phyloP scores from a whole-genome alignment of 2,797 vertebrate species.

The Ciconia nigra region DNA sequence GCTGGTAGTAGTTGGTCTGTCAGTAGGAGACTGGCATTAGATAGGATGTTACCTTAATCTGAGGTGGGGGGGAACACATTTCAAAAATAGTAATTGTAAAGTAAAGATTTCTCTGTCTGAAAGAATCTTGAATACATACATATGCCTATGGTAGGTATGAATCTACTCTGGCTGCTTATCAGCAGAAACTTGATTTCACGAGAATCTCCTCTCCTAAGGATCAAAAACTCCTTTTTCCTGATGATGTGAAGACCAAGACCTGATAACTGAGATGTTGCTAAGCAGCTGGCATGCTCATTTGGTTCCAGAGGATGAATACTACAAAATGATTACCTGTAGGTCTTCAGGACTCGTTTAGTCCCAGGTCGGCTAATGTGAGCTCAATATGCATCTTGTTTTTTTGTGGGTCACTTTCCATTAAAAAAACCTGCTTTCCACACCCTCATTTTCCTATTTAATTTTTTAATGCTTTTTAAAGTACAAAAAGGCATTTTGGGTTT shows the following conservation, averaged over 20 bases:
- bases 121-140: neutral
- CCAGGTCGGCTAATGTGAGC: neutral
- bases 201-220: neutral
- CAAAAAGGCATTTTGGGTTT: neutral
- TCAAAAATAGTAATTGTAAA: neutral
- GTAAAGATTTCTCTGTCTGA: neutral
- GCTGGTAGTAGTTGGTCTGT: neutral
- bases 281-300: neutral
- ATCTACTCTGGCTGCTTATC: neutral
- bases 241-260: neutral
- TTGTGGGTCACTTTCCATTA: neutral
- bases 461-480: neutral
- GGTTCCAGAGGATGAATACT: neutral
- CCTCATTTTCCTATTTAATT: neutral
- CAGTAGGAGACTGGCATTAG: neutral
- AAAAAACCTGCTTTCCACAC: neutral
- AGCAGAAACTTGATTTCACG: neutral
- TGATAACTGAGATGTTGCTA: neutral
- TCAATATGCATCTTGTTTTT: rapidly evolving
- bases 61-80: neutral
- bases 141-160: rapidly evolving
- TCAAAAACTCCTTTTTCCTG: neutral
- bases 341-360: neutral
- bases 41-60: neutral
- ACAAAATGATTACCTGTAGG: neutral